Evolutionary conservation across 2,888 invertebrate genomes (phyloP).

Genomic region (Priapulus caudatus): DNA sequence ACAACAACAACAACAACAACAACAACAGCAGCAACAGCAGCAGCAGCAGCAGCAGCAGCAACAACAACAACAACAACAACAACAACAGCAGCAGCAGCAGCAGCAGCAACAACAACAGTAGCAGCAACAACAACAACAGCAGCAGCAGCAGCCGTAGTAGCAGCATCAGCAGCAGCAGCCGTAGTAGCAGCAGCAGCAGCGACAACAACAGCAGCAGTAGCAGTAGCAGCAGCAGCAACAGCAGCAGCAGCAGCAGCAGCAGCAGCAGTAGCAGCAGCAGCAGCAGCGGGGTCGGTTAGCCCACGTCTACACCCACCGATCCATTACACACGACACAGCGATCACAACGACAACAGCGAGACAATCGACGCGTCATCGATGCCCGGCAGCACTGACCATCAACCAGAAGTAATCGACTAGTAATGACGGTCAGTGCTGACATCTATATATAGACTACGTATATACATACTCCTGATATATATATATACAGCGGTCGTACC

Average conservation of each 20-base stretch:
- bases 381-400: no score
- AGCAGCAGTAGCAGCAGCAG: conserved; percentile 3
- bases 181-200: conserved; percentile 3
- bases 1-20: no score
- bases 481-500: no score
- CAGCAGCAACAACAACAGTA: conserved; percentile 3
- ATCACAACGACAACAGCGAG: no score
- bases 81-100: conserved; percentile 3
- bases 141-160: conserved; percentile 1
- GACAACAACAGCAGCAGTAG: conserved; percentile 3
- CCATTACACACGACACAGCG: no score
- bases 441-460: no score
- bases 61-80: not conserved
- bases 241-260: conserved; percentile 3
- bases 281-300: not conserved
- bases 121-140: no score
- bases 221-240: conserved; percentile 3
- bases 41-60: conserved; percentile 3
- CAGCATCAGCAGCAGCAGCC: not conserved
- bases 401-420: no score
- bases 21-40: conserved; percentile 3
- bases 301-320: no score
- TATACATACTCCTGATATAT: no score
- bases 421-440: no score
- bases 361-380: no score